Evolutionary conservation across 1,140 invertebrate genomes (phyloP).

Genomic region (Mesaphorura yosii): DNA sequence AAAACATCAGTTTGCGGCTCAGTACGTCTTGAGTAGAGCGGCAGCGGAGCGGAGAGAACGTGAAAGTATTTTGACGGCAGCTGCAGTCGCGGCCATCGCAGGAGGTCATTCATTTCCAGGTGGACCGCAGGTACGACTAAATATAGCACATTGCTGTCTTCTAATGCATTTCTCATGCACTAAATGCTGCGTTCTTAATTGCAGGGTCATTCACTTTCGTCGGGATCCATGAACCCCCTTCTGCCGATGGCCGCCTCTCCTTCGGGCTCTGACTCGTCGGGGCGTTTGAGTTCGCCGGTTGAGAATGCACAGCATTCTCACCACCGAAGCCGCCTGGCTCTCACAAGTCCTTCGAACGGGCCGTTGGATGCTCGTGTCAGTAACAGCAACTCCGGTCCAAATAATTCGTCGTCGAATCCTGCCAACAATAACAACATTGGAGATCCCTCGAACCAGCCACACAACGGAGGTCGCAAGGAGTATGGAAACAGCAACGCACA

Average conservation of each 20-base stretch:
- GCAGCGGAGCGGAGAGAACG: conserved; percentile 76
- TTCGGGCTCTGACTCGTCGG: conserved; percentile 30
- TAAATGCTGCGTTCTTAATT: conserved; percentile 8
- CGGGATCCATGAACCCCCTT: conserved; percentile 21
- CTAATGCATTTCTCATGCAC: too few species aligned
- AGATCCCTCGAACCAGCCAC: conserved; percentile 2
- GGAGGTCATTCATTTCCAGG: conserved; percentile 26
- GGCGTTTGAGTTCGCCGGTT: conserved; percentile 30
- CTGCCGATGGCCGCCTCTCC: conserved; percentile 31
- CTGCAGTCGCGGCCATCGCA: conserved; percentile 43
- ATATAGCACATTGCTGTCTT: not conserved
- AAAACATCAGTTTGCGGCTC: conserved; percentile 88
- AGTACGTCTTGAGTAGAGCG: conserved; percentile 78
- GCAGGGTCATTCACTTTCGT: conserved; percentile 11
- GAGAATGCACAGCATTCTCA: too few species aligned
- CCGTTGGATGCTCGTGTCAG: conserved; percentile 25
- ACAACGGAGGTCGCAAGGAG: conserved; percentile 1
- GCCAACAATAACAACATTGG: not conserved
- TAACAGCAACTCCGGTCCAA: not conserved
- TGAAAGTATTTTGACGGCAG: conserved; percentile 54
- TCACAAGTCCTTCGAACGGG: conserved; percentile 23
- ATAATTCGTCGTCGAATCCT: not conserved
- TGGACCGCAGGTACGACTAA: conserved; percentile 30
- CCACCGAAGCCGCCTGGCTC: too few species aligned
- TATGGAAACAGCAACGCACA: not conserved